Percentiles rank a stretch among this genome's conserved stretches.
These are phyloP conservation scores for Prosopocoilus inquinatus DNA, from an alignment of 2,888 invertebrate species.

Conservation along the genomic window DNA sequence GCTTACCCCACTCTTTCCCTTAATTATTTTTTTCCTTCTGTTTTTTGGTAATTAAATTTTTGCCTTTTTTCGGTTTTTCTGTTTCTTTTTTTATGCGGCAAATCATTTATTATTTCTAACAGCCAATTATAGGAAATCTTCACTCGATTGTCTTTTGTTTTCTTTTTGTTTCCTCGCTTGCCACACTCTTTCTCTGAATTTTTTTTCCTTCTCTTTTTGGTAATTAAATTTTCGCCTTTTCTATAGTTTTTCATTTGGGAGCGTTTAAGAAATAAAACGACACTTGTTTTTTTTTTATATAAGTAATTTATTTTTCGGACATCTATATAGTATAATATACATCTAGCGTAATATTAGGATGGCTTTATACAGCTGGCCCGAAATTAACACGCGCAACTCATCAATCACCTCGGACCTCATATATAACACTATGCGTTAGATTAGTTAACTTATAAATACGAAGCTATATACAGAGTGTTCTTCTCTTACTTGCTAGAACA, in stretches of 20 bases:
- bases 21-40: not conserved
- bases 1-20: too few species aligned
- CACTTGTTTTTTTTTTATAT: constrained; percentile 32
- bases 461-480: not conserved
- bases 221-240: too few species aligned
- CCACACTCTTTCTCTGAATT: not conserved
- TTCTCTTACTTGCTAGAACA: not conserved
- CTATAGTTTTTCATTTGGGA: not conserved
- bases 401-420: not conserved
- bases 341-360: constrained; percentile 37
- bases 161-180: too few species aligned
- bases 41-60: too few species aligned
- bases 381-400: not conserved
- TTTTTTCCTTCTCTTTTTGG: not conserved
- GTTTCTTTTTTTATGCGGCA: too few species aligned
- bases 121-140: too few species aligned
- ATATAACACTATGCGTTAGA: not conserved
- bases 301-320: constrained; percentile 47
- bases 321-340: constrained; percentile 51
- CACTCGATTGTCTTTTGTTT: too few species aligned
- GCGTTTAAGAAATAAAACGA: constrained; percentile 5
- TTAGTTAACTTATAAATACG: not conserved
- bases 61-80: too few species aligned
- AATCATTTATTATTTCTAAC: too few species aligned
- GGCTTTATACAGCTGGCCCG: constrained; percentile 15